Percentiles rank a stretch among this genome's conserved stretches.
Evolutionary conservation across 2,797 vertebrate species (phyloP).

Genomic region (Margarornis squamiger): DNA sequence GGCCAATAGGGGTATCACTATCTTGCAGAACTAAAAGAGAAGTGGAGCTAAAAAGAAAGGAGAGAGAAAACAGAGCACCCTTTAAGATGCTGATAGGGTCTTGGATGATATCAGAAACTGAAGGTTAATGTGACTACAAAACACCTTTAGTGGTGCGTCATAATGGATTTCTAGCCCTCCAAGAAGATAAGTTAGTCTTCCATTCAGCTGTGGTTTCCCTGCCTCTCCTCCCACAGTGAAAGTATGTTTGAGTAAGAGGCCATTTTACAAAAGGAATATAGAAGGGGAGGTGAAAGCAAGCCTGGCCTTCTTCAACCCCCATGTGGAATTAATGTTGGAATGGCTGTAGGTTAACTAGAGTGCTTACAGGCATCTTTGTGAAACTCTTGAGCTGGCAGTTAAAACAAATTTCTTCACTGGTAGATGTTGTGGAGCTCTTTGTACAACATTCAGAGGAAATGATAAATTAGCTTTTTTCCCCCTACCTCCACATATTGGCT

Average conservation of each 20-base stretch:
- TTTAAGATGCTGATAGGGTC: not conserved
- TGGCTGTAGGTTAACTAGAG: not conserved
- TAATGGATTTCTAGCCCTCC: not conserved
- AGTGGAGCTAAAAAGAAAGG: not conserved
- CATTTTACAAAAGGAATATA: not conserved
- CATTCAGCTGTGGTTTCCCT: not conserved
- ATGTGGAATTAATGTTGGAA: not conserved
- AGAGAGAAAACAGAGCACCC: not conserved
- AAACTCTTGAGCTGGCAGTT: not conserved
- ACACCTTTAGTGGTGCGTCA: accelerated
- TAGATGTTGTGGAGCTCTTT: not conserved
- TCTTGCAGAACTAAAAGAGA: not conserved
- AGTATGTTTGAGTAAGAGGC: not conserved
- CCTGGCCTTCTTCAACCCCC: not conserved
- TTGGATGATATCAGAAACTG: not conserved
- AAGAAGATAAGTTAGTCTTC: not conserved
- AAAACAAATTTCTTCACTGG: not conserved
- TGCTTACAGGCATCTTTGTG: not conserved
- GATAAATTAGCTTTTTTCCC: not conserved
- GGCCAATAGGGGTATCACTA: not conserved
- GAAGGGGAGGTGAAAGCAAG: not conserved
- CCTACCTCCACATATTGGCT: not conserved
- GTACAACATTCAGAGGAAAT: not conserved
- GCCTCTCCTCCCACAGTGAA: not conserved
- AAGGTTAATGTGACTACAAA: not conserved